Evolutionary conservation across 2,888 invertebrate genomes (phyloP).

Genomic region (Thyatira batis): DNA sequence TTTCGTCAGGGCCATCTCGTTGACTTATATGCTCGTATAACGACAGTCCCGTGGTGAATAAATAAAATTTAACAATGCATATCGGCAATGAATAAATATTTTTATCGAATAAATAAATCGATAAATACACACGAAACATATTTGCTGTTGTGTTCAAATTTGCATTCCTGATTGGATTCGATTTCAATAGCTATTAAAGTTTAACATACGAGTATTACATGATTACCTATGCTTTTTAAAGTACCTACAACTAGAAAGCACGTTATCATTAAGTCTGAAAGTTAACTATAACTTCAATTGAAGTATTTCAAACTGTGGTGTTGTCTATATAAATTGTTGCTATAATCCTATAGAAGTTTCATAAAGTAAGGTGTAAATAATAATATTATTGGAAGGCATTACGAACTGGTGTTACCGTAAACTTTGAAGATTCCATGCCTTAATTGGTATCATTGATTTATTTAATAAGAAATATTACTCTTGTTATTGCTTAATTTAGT

Average conservation of each 20-base stretch:
- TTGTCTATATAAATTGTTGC: background rate
- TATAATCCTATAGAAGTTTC: background rate
- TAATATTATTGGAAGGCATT: constrained; percentile 1
- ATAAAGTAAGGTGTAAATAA: background rate
- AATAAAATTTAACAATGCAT: background rate
- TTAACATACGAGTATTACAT: constrained; percentile 2
- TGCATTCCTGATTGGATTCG: constrained; percentile 36
- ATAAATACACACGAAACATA: constrained; percentile 25
- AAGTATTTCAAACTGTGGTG: background rate
- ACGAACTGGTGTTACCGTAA: background rate
- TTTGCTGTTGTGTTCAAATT: constrained; percentile 29
- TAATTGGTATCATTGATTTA: background rate
- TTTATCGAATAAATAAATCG: constrained; percentile 23
- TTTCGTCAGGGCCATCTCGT: background rate
- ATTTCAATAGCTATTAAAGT: constrained; percentile 12
- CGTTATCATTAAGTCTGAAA: too few species aligned
- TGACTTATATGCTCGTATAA: background rate
- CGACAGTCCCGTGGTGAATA: background rate
- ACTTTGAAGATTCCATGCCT: background rate
- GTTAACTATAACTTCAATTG: background rate
- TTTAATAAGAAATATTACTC: background rate
- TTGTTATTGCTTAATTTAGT: background rate
- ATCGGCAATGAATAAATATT: constrained; percentile 8
- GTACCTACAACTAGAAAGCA: background rate
- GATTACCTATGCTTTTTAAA: too few species aligned